phyloP scores from a whole-genome alignment of 2,113 vertebrate species.

The Mustelus asterias region DNA sequence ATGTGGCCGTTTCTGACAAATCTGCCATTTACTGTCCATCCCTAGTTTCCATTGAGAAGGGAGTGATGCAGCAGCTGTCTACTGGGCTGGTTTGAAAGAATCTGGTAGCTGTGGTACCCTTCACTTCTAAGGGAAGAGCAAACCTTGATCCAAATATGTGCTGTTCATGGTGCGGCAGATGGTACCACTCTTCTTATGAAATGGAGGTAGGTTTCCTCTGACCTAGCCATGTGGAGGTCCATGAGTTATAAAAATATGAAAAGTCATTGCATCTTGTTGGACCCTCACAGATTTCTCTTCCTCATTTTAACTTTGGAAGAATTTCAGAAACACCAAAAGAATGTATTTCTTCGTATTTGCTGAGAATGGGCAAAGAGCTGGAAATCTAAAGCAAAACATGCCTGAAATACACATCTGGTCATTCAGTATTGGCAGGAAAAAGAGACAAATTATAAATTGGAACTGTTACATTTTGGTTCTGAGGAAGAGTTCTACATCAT shows the following conservation, averaged over 20 bases:
- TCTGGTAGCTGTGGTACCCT: background rate
- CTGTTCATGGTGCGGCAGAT: background rate
- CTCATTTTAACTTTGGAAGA: background rate
- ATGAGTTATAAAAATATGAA: no score
- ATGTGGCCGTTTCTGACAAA: background rate
- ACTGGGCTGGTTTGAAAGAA: background rate
- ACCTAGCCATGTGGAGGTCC: no score
- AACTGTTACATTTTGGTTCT: background rate
- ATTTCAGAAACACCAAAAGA: background rate
- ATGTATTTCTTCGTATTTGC: no score
- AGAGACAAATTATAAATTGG: background rate
- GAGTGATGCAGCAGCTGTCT: background rate
- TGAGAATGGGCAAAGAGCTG: background rate
- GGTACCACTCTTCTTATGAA: background rate
- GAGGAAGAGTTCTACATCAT: background rate
- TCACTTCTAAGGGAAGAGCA: background rate
- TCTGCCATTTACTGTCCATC: no score
- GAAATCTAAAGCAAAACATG: background rate
- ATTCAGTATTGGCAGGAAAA: background rate
- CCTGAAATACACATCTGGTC: background rate
- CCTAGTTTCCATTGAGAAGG: no score
- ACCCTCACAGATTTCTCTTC: no score
- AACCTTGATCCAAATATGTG: background rate
- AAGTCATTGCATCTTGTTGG: no score
- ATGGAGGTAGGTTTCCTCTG: background rate